Base-by-base conservation (phyloP, 2,113 vertebrate genomes). In the Nibea coibor region DNA sequence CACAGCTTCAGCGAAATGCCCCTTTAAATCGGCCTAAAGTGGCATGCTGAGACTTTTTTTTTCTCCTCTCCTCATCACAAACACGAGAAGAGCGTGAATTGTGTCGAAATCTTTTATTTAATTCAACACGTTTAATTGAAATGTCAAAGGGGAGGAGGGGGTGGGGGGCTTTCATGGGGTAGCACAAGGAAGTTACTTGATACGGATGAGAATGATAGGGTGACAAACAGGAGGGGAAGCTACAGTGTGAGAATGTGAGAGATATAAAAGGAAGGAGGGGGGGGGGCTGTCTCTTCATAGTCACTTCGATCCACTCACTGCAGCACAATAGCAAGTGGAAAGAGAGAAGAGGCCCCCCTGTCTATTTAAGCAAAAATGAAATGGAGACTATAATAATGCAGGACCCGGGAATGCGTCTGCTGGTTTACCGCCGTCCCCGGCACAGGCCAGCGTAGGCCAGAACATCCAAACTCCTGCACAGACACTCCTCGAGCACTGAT, bases 321-420 rank as follows among this genome's bases (percentile, higher is more conserved):
- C 47, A 54, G 58, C 31, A 80, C 71, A 82, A 80, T 81, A 65
- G 61, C 48, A 58, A 81, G 76, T 85, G 80, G 68, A 80, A 43
- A 75, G 54, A 71, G 59, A 70, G 42, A 74, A 28, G 65, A 75
- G 75, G 80, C 73, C 76, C n/a, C 39, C n/a, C 39, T 62, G 66
- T 83, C 73, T 79, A 28, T 76, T 88, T 82, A 53, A 78, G 76
- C 42, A 75, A 39, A 77, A 74, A 82, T 81, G 69, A 83, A 89
- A 85, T 68, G 63, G 65, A 87, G 86, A 85, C 81, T 87, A 84
- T 84, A 87, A 86, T 83, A 90, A 87, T 5, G 42, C 83, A 80
- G 72, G 53, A 22, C 4, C 54, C 43, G 84, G 84, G 90, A 92
- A 94, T 91, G 90, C 69, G 80, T 65, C 78, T 83, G 58, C 78